Conservation (phyloP, 2,113 vertebrate genomes). For the Paramormyrops kingsleyae region DNA sequence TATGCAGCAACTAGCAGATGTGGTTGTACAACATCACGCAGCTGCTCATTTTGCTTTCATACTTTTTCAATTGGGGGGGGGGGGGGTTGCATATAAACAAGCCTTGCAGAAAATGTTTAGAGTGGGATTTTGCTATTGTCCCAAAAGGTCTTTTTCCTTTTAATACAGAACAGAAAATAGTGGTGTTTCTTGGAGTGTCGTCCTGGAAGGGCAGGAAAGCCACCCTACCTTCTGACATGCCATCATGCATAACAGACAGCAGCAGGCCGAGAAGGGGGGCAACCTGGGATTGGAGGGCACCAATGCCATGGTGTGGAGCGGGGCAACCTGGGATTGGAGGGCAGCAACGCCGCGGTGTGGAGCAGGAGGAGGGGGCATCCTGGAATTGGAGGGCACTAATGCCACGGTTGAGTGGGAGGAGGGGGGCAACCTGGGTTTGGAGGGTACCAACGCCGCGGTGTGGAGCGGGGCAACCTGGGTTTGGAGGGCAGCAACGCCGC, state of each 20-base stretch:
- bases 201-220: slow-evolving; percentile 9
- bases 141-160: background rate
- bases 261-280: background rate
- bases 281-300: background rate
- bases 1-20: background rate
- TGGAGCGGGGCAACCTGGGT: too few relatives aligned
- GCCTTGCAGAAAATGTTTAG: background rate
- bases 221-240: background rate
- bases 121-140: background rate
- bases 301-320: accelerated
- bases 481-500: too few relatives aligned
- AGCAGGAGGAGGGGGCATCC: too few relatives aligned
- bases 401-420: too few relatives aligned
- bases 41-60: background rate
- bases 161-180: background rate
- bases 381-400: too few relatives aligned
- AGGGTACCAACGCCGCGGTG: too few relatives aligned
- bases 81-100: background rate
- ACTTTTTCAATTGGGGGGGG: background rate
- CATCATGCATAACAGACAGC: background rate
- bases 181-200: background rate
- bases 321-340: too few relatives aligned
- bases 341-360: too few relatives aligned
- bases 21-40: background rate
- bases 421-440: too few relatives aligned